Evolutionary conservation across 2,113 vertebrate species (phyloP).

Genomic region (Accipiter virgatus): DNA sequence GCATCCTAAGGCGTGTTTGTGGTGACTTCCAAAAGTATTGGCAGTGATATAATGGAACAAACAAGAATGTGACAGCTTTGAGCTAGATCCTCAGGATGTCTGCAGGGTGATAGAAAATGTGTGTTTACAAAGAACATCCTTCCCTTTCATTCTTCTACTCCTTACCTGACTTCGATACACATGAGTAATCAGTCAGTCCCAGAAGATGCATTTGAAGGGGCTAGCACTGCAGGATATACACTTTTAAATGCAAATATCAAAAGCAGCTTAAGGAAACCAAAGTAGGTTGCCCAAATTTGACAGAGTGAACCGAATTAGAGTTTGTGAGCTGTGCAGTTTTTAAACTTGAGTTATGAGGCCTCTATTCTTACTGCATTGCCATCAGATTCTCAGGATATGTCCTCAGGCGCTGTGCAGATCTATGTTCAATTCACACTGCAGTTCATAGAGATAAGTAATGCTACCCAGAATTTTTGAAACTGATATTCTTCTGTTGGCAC

Average conservation of each 20-base stretch:
- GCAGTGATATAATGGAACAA: neutral
- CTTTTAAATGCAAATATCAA: constrained; percentile 55
- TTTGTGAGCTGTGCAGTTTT: constrained; percentile 4
- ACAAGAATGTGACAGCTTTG: neutral
- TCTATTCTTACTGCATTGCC: neutral
- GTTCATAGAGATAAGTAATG: neutral
- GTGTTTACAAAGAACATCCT: constrained; percentile 7
- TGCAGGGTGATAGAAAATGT: constrained; percentile 11
- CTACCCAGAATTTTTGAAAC: neutral
- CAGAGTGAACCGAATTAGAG: neutral
- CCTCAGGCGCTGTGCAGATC: neutral
- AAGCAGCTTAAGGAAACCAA: constrained; percentile 28
- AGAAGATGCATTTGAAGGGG: constrained; percentile 19
- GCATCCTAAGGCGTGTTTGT: neutral
- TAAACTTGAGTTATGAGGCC: neutral
- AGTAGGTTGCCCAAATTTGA: constrained; percentile 21
- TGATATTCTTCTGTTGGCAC: neutral
- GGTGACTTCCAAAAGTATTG: neutral
- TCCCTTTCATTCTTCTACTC: constrained; percentile 29
- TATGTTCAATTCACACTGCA: neutral
- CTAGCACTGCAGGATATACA: constrained; percentile 30
- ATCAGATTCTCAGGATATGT: neutral
- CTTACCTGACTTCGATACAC: constrained; percentile 39
- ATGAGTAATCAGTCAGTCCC: constrained; percentile 35
- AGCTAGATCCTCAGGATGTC: neutral